phyloP scores from a whole-genome alignment of 2,797 vertebrate species.

The Molossus alvarezi region DNA sequence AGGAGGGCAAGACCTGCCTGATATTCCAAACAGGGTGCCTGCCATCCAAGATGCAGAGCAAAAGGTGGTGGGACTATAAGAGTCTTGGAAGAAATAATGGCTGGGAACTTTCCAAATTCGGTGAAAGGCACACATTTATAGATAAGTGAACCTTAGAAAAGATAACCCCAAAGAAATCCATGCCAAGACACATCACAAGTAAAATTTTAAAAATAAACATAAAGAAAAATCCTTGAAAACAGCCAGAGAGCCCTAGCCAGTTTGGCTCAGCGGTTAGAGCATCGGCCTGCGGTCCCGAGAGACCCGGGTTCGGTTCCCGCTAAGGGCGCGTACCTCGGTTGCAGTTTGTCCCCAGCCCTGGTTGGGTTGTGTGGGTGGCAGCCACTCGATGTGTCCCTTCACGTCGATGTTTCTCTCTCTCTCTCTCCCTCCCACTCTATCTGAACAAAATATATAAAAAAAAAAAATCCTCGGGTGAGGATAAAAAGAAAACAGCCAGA shows the following conservation, averaged over 20 bases:
- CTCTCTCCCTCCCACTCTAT: too few species aligned
- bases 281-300: too few species aligned
- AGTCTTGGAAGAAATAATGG: conserved; percentile 28
- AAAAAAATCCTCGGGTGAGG: too few species aligned
- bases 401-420: too few species aligned
- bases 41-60: not conserved
- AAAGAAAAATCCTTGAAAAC: not conserved
- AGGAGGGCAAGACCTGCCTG: not conserved
- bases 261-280: too few species aligned
- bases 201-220: not conserved
- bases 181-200: conserved; percentile 17
- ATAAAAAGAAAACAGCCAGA: not conserved
- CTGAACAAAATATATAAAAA: too few species aligned
- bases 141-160: not conserved
- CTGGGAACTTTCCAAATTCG: not conserved
- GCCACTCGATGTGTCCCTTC: too few species aligned
- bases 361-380: too few species aligned
- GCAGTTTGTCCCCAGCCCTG: too few species aligned
- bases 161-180: conserved; percentile 1
- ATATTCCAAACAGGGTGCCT: not conserved
- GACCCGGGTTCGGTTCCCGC: too few species aligned
- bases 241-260: not conserved
- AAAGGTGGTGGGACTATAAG: not conserved
- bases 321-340: too few species aligned
- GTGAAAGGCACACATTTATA: not conserved